Conservation (phyloP, 2,888 invertebrate species). For the Nematopogon swammerdamellus region DNA sequence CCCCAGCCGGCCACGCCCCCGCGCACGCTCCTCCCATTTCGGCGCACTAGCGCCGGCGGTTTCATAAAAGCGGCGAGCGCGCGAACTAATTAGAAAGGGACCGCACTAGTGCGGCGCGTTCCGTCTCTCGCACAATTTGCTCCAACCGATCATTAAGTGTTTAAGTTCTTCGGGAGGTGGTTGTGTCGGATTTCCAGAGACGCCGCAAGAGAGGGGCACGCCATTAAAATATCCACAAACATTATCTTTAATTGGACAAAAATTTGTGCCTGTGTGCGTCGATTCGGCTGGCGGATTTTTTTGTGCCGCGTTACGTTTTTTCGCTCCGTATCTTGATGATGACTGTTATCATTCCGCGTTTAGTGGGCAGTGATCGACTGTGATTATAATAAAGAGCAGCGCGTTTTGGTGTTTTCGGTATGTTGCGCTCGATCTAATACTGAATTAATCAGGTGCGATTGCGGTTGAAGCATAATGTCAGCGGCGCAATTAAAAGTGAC, state of each 20-base stretch:
- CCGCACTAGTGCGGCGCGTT: conserved; percentile 34
- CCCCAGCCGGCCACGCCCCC: conserved; percentile 26
- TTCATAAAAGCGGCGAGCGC: conserved; percentile 36
- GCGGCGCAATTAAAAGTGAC: conserved; percentile 36
- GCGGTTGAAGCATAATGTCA: background rate
- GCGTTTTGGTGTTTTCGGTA: background rate
- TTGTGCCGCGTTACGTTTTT: conserved; percentile 34
- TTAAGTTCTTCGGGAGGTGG: conserved; percentile 55
- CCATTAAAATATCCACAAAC: conserved; percentile 57
- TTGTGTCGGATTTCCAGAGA: conserved; percentile 52
- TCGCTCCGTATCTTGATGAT: conserved; percentile 41
- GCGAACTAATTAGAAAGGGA: conserved; percentile 45
- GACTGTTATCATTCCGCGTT: conserved; percentile 46
- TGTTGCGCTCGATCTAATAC: background rate
- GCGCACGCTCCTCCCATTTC: conserved; percentile 27
- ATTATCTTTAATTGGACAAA: conserved; percentile 56
- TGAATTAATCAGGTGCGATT: no score
- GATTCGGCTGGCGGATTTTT: conserved; percentile 16
- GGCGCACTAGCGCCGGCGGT: conserved; percentile 30
- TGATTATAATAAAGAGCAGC: conserved; percentile 17
- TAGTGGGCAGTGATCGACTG: conserved; percentile 37
- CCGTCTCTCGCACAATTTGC: conserved; percentile 56
- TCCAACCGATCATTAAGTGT: conserved; percentile 57
- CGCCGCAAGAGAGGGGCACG: conserved; percentile 44
- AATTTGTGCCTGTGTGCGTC: conserved; percentile 52